Evolutionary conservation across 1,140 invertebrate genomes (phyloP).

Genomic region (Eumaeus atala): DNA sequence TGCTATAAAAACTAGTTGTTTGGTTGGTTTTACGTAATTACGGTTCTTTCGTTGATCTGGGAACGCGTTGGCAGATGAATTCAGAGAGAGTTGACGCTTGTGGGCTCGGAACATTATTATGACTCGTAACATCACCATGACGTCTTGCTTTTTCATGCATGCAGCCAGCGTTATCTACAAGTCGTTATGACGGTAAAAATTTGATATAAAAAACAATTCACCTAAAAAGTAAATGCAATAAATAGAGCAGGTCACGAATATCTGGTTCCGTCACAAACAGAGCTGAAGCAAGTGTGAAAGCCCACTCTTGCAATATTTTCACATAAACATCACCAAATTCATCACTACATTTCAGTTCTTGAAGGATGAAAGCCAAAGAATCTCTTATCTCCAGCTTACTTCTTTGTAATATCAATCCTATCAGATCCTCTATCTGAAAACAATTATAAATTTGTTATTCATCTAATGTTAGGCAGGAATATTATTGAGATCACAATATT

Average conservation of each 20-base stretch:
- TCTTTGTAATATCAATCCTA: conserved; percentile 39
- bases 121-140: too few species aligned
- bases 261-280: conserved; percentile 34
- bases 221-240: conserved; percentile 57
- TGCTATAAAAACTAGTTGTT: too few species aligned
- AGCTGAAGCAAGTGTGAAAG: conserved; percentile 32
- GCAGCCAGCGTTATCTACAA: too few species aligned
- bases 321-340: conserved; percentile 30
- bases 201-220: conserved; percentile 15
- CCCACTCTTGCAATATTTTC: conserved; percentile 47
- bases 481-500: too few species aligned
- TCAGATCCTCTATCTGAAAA: conserved; percentile 53
- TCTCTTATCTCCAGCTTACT: conserved; percentile 45
- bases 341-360: conserved; percentile 44
- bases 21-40: too few species aligned
- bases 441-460: conserved; percentile 8
- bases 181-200: too few species aligned
- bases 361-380: conserved; percentile 40
- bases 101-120: too few species aligned
- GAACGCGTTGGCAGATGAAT: too few species aligned
- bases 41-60: too few species aligned
- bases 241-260: conserved; percentile 42
- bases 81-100: too few species aligned
- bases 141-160: too few species aligned
- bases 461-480: conserved; percentile 6